Evolutionary conservation across 2,888 invertebrate species (phyloP).

Genomic region (Ochropacha duplaris): DNA sequence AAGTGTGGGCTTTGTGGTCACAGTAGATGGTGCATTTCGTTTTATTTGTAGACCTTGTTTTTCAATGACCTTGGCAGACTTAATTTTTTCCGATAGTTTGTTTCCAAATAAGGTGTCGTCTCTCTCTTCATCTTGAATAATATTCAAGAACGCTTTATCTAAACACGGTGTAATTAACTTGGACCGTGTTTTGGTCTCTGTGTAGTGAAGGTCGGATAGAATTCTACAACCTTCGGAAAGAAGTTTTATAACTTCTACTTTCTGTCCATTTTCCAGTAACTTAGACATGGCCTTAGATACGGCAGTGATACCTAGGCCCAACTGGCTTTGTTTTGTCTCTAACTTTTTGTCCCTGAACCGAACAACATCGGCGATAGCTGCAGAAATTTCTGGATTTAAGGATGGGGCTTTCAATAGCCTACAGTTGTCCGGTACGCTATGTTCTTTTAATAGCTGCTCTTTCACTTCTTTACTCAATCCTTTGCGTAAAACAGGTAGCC

Average conservation of each 20-base stretch:
- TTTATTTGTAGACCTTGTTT: not conserved
- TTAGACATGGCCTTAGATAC: not conserved
- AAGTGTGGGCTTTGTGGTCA: not conserved
- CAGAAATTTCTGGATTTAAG: not conserved
- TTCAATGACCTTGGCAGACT: not conserved
- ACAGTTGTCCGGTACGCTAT: not conserved
- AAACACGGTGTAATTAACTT: not conserved
- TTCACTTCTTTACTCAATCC: not conserved
- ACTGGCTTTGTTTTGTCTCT: not conserved
- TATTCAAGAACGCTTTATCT: not conserved
- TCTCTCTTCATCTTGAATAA: not conserved
- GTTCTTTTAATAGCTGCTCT: not conserved
- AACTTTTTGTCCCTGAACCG: not conserved
- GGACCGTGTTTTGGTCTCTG: not conserved
- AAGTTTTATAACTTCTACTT: not conserved
- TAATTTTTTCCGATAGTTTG: not conserved
- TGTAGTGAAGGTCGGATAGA: not conserved
- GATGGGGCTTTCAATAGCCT: not conserved
- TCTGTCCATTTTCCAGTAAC: not conserved
- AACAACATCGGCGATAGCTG: not conserved
- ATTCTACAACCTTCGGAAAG: not conserved
- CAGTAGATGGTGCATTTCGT: not conserved
- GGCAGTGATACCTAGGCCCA: not conserved
- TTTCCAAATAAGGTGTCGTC: not conserved
- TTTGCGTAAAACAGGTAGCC: not conserved